A percentile compares a stretch with the other conserved stretches of the same genome.
Evolutionary conservation across 1,140 invertebrate species (phyloP).

Genomic region (Hydropsyche tenuis): DNA sequence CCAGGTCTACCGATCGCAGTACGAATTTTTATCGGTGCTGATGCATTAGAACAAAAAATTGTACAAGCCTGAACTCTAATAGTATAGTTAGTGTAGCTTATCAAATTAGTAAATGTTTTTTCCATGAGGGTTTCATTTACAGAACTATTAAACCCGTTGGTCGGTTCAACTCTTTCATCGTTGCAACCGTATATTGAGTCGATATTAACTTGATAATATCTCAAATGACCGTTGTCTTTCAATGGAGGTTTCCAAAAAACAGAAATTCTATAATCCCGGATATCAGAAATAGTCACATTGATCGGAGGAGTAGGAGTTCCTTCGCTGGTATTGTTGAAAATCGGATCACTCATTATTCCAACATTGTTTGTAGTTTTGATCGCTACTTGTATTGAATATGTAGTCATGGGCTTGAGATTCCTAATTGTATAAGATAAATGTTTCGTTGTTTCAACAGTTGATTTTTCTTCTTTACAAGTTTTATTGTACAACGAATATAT

Average conservation of each 20-base stretch:
- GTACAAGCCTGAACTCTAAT: slow-evolving; percentile 75
- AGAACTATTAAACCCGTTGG: slow-evolving; percentile 45
- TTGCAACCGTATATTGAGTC: slow-evolving; percentile 48
- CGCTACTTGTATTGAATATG: slow-evolving; percentile 76
- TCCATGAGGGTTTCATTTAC: slow-evolving; percentile 51
- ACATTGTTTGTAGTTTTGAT: slow-evolving; percentile 76
- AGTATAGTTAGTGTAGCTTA: slow-evolving; percentile 68
- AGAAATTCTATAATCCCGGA: slow-evolving; percentile 71
- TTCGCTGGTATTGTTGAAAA: slow-evolving; percentile 76
- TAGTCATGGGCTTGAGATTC: slow-evolving; percentile 75
- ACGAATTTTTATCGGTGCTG: slow-evolving; percentile 57
- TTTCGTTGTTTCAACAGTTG: slow-evolving; percentile 5
- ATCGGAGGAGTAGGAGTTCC: slow-evolving; percentile 67
- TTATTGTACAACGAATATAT: slow-evolving; percentile 64
- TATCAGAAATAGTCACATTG: slow-evolving; percentile 65
- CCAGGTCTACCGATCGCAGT: slow-evolving; percentile 70
- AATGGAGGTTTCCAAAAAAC: slow-evolving; percentile 74
- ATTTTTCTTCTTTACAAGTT: slow-evolving; percentile 46
- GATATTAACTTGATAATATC: slow-evolving; percentile 72
- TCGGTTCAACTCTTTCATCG: slow-evolving; percentile 45
- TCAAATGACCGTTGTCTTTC: slow-evolving; percentile 76
- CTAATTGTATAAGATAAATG: slow-evolving; percentile 58
- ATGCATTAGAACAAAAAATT: slow-evolving; percentile 66
- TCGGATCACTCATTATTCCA: slow-evolving; percentile 71
- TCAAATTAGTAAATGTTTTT: slow-evolving; percentile 54